phyloP scores from a whole-genome alignment of 2,113 vertebrate genomes.

The Smithornis capensis region DNA sequence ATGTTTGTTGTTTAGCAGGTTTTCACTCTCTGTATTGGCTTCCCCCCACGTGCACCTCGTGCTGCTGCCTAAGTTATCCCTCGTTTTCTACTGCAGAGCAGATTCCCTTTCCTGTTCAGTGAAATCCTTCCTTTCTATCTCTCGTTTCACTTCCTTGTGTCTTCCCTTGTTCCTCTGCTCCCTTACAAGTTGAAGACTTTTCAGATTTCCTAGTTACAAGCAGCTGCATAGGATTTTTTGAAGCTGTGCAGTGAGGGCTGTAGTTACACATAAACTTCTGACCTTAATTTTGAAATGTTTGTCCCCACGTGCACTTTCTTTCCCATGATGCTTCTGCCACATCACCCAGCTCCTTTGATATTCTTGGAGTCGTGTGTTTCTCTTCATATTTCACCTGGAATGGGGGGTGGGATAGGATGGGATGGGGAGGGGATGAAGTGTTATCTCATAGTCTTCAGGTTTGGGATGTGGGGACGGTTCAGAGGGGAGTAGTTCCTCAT shows the following conservation, averaged over 20 bases:
- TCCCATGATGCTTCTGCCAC: conserved; percentile 27
- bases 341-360: conserved; percentile 46
- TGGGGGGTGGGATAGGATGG: not conserved
- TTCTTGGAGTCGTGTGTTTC: conserved; percentile 46
- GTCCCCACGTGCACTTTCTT: conserved; percentile 43
- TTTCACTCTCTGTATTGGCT: not conserved
- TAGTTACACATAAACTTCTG: conserved; percentile 52
- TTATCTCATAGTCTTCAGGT: conserved; percentile 68
- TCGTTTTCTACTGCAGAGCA: not conserved
- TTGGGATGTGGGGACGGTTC: conserved; percentile 27
- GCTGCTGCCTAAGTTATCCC: conserved; percentile 21
- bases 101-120: not conserved
- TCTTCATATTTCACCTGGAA: conserved; percentile 21
- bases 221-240: conserved; percentile 31
- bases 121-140: not conserved
- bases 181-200: not conserved
- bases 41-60: not conserved
- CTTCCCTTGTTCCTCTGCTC: not conserved
- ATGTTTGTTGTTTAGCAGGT: not conserved
- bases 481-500: conserved; percentile 29
- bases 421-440: not conserved
- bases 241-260: conserved; percentile 31
- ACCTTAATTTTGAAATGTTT: conserved; percentile 47
- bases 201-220: not conserved
- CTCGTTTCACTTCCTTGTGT: not conserved